Conservation (phyloP, 2,113 vertebrate species). For the Coptodon rendalli region DNA sequence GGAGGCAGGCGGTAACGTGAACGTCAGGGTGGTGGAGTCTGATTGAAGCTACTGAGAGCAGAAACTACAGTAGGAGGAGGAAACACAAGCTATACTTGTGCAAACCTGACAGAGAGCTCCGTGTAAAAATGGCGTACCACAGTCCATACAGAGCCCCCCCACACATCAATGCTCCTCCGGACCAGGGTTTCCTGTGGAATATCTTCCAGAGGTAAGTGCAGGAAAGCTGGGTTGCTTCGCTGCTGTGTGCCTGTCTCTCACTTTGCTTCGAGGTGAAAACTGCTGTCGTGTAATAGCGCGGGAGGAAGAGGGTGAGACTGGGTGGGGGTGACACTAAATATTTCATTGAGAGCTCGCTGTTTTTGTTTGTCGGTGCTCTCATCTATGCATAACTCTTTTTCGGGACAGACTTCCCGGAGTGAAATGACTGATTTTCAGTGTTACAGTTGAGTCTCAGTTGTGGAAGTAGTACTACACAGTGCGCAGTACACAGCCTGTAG, state of each 20-base stretch:
- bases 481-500: background rate
- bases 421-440: background rate
- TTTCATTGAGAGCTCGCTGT: background rate
- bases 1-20: conserved; percentile 10
- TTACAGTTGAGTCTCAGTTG: background rate
- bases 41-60: conserved; percentile 23
- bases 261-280: conserved; percentile 9
- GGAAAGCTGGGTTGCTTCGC: background rate
- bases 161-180: conserved; percentile 60
- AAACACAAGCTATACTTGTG: background rate
- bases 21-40: conserved; percentile 21
- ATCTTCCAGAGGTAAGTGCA: conserved; percentile 77
- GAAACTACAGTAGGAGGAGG: conserved; percentile 17
- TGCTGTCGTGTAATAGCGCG: background rate
- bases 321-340: background rate
- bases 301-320: background rate
- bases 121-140: conserved; percentile 72
- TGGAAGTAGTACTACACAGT: background rate
- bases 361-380: background rate
- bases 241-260: background rate
- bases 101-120: background rate
- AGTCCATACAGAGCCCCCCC: conserved; percentile 69
- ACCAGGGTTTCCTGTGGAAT: conserved; percentile 77
- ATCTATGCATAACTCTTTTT: background rate
- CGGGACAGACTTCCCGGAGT: background rate